Percentiles rank a stretch among this genome's conserved stretches.
phyloP scores from a whole-genome alignment of 2,797 vertebrate species.

The Cryptoblepharus egeriae region DNA sequence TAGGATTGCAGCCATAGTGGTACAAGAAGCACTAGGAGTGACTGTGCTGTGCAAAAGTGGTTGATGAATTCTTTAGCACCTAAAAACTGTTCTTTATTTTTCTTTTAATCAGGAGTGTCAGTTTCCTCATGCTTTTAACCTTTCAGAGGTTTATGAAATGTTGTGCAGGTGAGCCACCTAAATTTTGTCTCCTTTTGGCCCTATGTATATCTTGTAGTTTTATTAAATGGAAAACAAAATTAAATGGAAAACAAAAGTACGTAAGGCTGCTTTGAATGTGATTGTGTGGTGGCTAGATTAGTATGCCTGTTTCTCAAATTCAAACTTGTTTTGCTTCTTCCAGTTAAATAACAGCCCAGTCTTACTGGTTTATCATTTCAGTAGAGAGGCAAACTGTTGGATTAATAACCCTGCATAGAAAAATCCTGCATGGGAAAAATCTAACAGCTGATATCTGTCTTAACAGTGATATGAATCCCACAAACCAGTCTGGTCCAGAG shows the following conservation, averaged over 20 bases:
- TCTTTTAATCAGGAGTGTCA: conserved; percentile 59
- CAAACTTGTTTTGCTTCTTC: not conserved
- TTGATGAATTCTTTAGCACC: not conserved
- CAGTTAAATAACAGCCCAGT: not conserved
- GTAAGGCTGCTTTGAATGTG: no score
- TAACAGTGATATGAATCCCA: conserved; percentile 66
- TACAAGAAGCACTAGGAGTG: not conserved
- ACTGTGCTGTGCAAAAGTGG: not conserved
- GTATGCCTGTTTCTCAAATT: not conserved
- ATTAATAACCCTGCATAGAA: not conserved
- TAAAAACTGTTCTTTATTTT: conserved; percentile 9
- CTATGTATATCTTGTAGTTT: not conserved
- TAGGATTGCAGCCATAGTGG: no score
- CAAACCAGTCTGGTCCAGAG: conserved; percentile 61
- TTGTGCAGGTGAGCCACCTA: conserved; percentile 68
- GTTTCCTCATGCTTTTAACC: conserved; percentile 66
- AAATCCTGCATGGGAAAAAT: conserved; percentile 14
- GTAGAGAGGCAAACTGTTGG: not conserved
- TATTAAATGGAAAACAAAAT: not conserved
- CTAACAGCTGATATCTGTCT: conserved; percentile 21
- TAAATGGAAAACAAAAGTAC: not conserved
- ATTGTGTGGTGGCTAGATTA: not conserved
- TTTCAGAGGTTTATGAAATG: conserved; percentile 63
- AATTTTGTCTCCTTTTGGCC: rapidly evolving
- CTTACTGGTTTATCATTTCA: not conserved